phyloP scores from a whole-genome alignment of 2,888 invertebrate genomes.

The Eupithecia pulchellata region DNA sequence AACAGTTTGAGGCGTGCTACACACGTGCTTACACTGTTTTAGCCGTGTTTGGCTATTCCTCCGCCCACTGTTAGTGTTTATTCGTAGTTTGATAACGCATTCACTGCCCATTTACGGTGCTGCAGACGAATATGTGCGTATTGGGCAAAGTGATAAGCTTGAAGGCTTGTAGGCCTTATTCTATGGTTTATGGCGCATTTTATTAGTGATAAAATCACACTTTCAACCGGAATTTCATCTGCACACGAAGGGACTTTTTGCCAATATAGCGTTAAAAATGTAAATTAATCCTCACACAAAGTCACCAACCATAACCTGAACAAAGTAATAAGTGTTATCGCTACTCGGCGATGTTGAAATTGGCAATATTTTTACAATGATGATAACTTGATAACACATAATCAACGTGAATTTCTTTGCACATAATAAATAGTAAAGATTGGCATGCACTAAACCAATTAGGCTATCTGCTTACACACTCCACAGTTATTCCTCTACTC shows the following conservation, averaged over 20 bases:
- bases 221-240: background rate
- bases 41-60: slow-evolving; percentile 18
- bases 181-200: background rate
- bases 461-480: background rate
- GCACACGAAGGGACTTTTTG: background rate
- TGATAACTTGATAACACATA: too few species aligned
- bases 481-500: background rate
- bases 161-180: background rate
- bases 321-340: background rate
- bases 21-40: slow-evolving; percentile 31
- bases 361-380: background rate
- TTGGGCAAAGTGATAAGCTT: too few species aligned
- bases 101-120: too few species aligned
- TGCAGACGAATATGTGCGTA: too few species aligned
- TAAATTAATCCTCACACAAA: background rate
- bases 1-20: slow-evolving; percentile 24
- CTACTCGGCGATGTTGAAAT: background rate
- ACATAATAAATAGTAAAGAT: background rate
- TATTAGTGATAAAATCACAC: background rate
- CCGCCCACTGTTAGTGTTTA: slow-evolving; percentile 22
- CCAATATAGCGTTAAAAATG: background rate
- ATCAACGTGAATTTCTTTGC: too few species aligned
- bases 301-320: background rate
- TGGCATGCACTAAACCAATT: background rate
- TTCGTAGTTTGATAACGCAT: background rate